Conservation (phyloP, 2,113 vertebrate species). For the Stegostoma tigrinum region DNA sequence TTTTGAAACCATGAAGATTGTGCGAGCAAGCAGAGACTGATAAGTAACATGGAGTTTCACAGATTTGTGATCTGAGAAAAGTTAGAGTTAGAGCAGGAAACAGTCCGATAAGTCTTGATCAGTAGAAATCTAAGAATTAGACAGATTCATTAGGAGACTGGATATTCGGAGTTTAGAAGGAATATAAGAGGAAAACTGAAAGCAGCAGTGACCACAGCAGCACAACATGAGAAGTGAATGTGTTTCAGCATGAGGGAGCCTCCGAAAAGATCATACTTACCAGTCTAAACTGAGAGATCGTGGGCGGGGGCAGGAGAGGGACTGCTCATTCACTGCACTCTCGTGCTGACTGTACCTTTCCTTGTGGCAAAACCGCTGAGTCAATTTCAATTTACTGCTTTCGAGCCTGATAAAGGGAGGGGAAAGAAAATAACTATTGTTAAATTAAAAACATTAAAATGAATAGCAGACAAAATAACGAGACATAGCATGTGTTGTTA, state of each 20-base stretch:
- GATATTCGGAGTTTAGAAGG: background rate
- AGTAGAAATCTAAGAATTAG: background rate
- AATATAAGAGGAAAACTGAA: background rate
- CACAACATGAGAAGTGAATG: background rate
- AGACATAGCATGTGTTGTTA: background rate
- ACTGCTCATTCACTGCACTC: background rate
- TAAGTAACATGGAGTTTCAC: background rate
- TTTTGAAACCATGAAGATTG: background rate
- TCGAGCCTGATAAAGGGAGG: constrained; percentile 13
- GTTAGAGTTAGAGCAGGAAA: background rate
- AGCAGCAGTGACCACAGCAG: background rate
- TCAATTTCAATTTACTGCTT: constrained; percentile 12
- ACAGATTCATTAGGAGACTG: background rate
- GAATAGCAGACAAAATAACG: background rate
- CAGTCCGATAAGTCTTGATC: background rate
- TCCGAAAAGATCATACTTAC: constrained; percentile 21
- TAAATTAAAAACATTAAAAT: background rate
- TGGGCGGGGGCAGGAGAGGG: background rate
- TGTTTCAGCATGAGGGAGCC: background rate
- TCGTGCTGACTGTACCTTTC: background rate
- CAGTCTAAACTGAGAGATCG: constrained; percentile 31
- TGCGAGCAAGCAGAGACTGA: background rate
- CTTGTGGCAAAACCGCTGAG: background rate
- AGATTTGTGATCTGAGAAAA: background rate
- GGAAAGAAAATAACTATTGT: background rate